Percentiles rank a stretch among this genome's conserved stretches.
Conservation (phyloP, 2,797 vertebrate species). For the Clarias laeviceps region DNA sequence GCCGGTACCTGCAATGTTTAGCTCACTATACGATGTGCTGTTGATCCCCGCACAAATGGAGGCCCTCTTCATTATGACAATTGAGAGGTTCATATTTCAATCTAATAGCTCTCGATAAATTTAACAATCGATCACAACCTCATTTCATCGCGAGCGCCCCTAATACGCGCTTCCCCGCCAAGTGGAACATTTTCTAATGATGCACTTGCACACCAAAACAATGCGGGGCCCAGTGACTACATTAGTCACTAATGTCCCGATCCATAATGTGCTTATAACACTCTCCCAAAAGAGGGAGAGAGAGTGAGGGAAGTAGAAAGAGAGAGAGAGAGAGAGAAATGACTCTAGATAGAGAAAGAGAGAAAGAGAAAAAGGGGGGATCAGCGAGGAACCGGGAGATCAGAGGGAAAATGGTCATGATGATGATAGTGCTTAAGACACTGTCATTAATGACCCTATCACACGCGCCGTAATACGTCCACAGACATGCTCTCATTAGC, state of each 20-base stretch:
- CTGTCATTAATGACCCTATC: constrained; percentile 76
- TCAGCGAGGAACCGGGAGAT: constrained; percentile 67
- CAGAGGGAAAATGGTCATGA: constrained; percentile 76
- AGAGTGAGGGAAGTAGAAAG: constrained; percentile 47
- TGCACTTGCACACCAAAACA: constrained; percentile 84
- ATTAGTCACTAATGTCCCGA: constrained; percentile 87
- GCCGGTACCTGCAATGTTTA: constrained; percentile 70
- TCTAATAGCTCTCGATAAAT: constrained; percentile 86
- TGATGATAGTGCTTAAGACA: constrained; percentile 79
- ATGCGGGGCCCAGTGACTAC: constrained; percentile 77
- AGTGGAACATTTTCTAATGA: constrained; percentile 89
- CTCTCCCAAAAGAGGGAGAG: constrained; percentile 78
- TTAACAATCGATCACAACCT: constrained; percentile 91
- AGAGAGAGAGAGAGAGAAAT: constrained; percentile 56
- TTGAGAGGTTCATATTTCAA: constrained; percentile 87
- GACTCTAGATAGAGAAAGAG: constrained; percentile 68
- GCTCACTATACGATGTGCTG: constrained; percentile 68
- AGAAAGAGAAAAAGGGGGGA: constrained; percentile 51
- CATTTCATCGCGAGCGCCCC: constrained; percentile 83
- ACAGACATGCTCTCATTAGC: constrained; percentile 78
- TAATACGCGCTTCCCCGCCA: constrained; percentile 82
- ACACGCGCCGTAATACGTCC: constrained; percentile 74
- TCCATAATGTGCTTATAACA: constrained; percentile 84
- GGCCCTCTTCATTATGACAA: constrained; percentile 84
- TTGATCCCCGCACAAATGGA: constrained; percentile 81